Evolutionary conservation across 2,113 vertebrate species (phyloP).

Genomic region (Emberiza fucata): DNA sequence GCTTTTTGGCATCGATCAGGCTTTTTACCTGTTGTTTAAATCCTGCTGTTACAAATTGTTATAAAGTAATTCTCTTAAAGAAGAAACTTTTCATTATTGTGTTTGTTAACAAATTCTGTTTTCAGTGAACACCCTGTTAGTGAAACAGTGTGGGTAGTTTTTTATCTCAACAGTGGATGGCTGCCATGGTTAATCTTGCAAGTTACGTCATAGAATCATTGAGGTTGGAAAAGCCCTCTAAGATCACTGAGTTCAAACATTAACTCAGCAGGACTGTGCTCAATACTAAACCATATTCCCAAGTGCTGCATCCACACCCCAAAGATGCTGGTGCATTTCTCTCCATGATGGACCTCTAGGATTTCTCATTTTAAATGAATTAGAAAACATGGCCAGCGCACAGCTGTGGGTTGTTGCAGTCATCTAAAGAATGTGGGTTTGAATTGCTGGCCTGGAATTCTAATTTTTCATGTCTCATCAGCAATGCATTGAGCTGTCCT

Average conservation of each 20-base stretch:
- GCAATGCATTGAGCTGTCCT: not conserved
- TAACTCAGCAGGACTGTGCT: not conserved
- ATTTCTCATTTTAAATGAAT: not conserved
- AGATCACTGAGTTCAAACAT: not conserved
- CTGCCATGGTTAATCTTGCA: not conserved
- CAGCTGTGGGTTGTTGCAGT: not conserved
- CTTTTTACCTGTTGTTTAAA: not conserved
- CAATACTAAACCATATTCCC: not conserved
- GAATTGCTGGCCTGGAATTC: not conserved
- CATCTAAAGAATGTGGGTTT: not conserved
- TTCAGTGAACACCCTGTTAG: not conserved
- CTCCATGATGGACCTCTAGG: not conserved
- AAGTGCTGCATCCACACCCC: not conserved
- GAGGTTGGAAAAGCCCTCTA: not conserved
- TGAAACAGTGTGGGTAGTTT: not conserved
- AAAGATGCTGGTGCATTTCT: not conserved
- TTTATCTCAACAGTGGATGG: not conserved
- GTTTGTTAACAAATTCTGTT: not conserved
- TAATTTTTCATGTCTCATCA: not conserved
- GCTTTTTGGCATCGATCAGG: not conserved
- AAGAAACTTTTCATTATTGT: not conserved
- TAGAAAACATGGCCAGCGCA: not conserved
- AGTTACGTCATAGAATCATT: not conserved
- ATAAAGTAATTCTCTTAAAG: not conserved
- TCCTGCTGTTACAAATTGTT: not conserved